Evolutionary conservation across 2,888 invertebrate genomes (phyloP), one percentile per base, ranked within the genome.

Genomic region (Heteromurus nitidus): DNA sequence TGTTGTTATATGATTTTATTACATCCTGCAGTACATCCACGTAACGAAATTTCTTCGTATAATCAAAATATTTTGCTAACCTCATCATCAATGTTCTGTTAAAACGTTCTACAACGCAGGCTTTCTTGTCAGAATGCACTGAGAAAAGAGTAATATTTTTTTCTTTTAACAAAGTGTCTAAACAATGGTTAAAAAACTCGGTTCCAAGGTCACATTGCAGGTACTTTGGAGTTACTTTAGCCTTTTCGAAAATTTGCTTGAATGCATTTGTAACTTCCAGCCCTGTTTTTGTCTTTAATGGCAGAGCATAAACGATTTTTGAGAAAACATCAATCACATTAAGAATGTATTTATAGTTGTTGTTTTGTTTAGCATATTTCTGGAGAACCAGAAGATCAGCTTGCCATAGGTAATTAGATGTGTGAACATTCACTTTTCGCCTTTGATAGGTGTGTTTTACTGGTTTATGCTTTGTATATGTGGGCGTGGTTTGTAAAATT

Each of bases 81-180:
- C 53, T 18, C 16, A 26, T 24, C 70, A 70, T 70, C 5, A 79
- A n/a, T 3, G 64, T 72, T 18, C 72, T 11, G 18, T 67, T 70
- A 9, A 55, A 72, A 26, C 79, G 22, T 44, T 79, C 79, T 3
- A 65, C 65, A 20, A 79, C 44, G 18, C 42, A 70, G 3, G 79
- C 79, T 55, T 79, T 79, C 26, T 50, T 64, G 30, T 79, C 79
- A 1, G 72, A 72, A 26, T 79, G 58, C 9, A 65, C 47, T 11
- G 20, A 42, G 65, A 65, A 65, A 18, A 72, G 3, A 16, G 50
- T 28, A 42, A 79, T 50, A 5, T 55, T 28, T 28, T 72, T 70
- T 22, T 18, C 16, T 9, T 42, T 24, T 0, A 79, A 47, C 42
- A 79, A 79, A 2, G 18, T 9, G 70, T 67, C 44, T 28, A 73